A percentile compares a stretch with the other conserved stretches of the same genome.
These are phyloP conservation scores for Anniella stebbinsi DNA, from an alignment of 2,797 vertebrate species.

Conservation along the genomic window DNA sequence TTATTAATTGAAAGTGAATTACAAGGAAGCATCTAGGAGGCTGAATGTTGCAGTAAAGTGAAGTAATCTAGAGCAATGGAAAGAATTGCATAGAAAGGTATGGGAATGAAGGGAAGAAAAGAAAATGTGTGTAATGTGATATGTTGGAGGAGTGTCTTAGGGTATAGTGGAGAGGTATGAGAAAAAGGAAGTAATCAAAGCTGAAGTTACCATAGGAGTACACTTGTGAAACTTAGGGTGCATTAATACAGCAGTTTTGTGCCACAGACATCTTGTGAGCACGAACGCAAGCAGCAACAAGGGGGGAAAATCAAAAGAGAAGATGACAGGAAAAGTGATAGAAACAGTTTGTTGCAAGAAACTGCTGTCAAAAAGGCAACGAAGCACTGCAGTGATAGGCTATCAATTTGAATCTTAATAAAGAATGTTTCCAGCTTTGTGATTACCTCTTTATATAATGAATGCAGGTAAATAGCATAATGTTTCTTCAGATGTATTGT, in stretches of 20 bases:
- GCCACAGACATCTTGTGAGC: neutral
- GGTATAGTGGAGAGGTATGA: neutral
- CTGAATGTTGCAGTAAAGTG: neutral
- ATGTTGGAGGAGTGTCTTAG: neutral
- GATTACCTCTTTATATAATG: neutral
- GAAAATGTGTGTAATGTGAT: neutral
- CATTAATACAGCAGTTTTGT: neutral
- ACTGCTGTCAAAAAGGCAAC: neutral
- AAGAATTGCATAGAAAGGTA: neutral
- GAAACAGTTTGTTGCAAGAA: neutral
- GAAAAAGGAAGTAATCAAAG: neutral
- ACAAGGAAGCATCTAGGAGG: neutral
- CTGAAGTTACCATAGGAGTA: neutral
- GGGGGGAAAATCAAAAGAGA: neutral
- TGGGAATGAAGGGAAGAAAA: neutral
- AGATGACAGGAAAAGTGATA: neutral
- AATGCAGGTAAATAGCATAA: neutral
- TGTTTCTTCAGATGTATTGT: neutral
- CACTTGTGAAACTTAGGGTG: neutral
- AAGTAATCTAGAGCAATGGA: neutral
- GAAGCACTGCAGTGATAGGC: neutral
- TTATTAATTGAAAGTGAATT: neutral
- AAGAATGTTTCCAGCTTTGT: constrained; percentile 6
- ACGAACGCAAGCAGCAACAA: neutral
- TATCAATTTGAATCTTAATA: constrained; percentile 14